Conservation (phyloP, 1,140 invertebrate genomes). For the Rhizoglyphus robini region DNA sequence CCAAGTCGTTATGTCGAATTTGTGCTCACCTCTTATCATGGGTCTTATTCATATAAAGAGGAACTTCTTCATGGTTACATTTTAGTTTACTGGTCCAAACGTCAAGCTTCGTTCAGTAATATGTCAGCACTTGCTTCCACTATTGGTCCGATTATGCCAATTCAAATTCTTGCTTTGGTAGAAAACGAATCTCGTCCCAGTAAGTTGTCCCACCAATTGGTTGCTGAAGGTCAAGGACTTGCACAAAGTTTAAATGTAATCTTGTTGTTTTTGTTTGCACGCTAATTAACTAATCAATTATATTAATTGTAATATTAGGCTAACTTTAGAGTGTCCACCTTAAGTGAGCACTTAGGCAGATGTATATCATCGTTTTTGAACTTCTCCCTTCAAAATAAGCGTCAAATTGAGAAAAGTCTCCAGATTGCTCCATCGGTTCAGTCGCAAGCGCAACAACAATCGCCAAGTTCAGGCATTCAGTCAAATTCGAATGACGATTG, state of each 20-base stretch:
- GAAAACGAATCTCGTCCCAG: constrained; percentile 56
- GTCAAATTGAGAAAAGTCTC: constrained; percentile 82
- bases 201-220: constrained; percentile 44
- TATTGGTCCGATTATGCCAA: constrained; percentile 72
- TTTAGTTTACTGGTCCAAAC: constrained; percentile 83
- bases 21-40: constrained; percentile 87
- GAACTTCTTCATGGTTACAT: constrained; percentile 82
- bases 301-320: constrained; percentile 49
- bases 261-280: not conserved
- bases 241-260: constrained; percentile 47
- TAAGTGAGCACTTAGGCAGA: constrained; percentile 63
- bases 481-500: not conserved
- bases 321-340: constrained; percentile 72
- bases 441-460: not conserved
- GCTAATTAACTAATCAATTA: not conserved
- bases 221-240: constrained; percentile 78
- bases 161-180: constrained; percentile 84
- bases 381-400: constrained; percentile 87
- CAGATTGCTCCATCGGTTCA: constrained; percentile 48
- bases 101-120: constrained; percentile 82
- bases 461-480: not conserved
- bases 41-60: constrained; percentile 75
- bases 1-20: constrained; percentile 65
- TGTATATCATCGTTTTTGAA: constrained; percentile 58
- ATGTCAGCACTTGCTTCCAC: constrained; percentile 85